Evolutionary conservation across 2,113 vertebrate genomes (phyloP).

Genomic region (Chaenocephalus aceratus): DNA sequence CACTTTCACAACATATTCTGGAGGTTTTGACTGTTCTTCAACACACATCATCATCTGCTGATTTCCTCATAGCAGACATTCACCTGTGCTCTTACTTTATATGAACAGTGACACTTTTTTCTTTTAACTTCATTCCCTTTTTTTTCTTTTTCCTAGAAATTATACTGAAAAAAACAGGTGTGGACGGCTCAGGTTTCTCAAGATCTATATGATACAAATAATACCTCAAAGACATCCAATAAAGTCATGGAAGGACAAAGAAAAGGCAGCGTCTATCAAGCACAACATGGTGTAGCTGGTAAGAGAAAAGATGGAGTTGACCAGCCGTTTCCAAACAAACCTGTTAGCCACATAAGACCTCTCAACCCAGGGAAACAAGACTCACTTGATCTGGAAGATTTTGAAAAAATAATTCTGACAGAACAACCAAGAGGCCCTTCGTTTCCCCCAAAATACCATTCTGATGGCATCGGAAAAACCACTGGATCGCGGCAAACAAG

Average conservation of each 20-base stretch:
- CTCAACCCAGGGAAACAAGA: conserved; percentile 36
- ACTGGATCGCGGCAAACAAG: not conserved
- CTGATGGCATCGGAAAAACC: conserved; percentile 9
- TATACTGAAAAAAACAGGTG: not conserved
- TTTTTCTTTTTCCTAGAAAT: not conserved
- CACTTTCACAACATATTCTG: not conserved
- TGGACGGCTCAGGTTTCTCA: not conserved
- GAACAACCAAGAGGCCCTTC: conserved; percentile 19
- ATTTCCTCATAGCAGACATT: not conserved
- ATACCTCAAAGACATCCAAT: not conserved
- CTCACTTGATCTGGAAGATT: conserved; percentile 17
- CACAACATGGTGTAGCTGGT: conserved; percentile 36
- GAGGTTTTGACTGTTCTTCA: not conserved
- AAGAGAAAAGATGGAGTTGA: conserved; percentile 77
- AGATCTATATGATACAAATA: not conserved
- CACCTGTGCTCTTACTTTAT: too few species aligned
- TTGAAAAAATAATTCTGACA: conserved; percentile 25
- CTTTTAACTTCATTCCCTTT: too few species aligned
- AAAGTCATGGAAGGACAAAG: conserved; percentile 41
- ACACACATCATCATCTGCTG: not conserved
- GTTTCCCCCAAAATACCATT: conserved; percentile 4
- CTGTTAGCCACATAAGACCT: conserved; percentile 78
- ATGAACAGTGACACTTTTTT: too few species aligned
- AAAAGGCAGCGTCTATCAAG: not conserved
- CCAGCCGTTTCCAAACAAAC: conserved; percentile 84